phyloP scores from a whole-genome alignment of 1,140 invertebrate species.

The Lutraria rhynchaena region DNA sequence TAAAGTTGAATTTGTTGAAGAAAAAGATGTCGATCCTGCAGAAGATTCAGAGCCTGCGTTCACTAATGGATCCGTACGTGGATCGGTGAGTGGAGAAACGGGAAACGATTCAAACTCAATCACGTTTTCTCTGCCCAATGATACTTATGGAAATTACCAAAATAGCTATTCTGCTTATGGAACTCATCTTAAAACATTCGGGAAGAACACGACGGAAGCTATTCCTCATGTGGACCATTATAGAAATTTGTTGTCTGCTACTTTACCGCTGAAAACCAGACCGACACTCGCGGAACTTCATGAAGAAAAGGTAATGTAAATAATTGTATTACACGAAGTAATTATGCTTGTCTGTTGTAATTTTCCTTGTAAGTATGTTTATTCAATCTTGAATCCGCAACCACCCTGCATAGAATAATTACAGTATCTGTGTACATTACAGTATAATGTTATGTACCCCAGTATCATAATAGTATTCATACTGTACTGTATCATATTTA shows the following conservation, averaged over 20 bases:
- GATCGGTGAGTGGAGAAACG: slow-evolving; percentile 36
- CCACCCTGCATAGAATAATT: not conserved
- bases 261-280: slow-evolving; percentile 91
- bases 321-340: too few species aligned
- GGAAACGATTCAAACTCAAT: slow-evolving; percentile 57
- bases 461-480: too few species aligned
- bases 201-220: slow-evolving; percentile 93
- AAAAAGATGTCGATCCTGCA: slow-evolving; percentile 56
- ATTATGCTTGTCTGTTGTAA: too few species aligned
- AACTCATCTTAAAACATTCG: slow-evolving; percentile 90
- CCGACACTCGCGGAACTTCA: slow-evolving; percentile 97
- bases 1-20: slow-evolving; percentile 66
- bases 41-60: slow-evolving; percentile 30
- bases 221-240: slow-evolving; percentile 96
- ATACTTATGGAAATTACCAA: slow-evolving; percentile 82
- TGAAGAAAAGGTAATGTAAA: slow-evolving; percentile 84
- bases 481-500: too few species aligned
- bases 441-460: too few species aligned
- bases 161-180: slow-evolving; percentile 57
- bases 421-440: too few species aligned
- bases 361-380: too few species aligned
- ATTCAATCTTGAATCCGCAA: too few species aligned
- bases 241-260: slow-evolving; percentile 93
- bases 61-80: slow-evolving; percentile 38
- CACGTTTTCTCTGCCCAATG: slow-evolving; percentile 80